phyloP scores from a whole-genome alignment of 2,797 vertebrate genomes.

The Hydrophis major region DNA sequence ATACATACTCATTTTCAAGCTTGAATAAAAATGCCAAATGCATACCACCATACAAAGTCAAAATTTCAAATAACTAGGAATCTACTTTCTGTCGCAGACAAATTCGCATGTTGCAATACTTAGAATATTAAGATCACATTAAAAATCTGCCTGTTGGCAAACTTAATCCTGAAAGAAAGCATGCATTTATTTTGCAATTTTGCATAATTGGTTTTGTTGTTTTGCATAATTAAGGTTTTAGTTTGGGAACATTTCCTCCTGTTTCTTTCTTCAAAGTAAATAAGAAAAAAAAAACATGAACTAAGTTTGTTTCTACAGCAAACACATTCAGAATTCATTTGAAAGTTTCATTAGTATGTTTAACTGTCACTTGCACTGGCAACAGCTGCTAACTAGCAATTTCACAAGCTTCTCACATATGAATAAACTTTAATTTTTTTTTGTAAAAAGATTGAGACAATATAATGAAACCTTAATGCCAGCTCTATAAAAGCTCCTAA shows the following conservation, averaged over 20 bases:
- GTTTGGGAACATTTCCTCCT: background rate
- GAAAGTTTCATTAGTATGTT: conserved; percentile 1
- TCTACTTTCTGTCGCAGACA: background rate
- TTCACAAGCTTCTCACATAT: conserved; percentile 50
- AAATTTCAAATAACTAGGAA: background rate
- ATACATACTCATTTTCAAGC: background rate
- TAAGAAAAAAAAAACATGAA: background rate
- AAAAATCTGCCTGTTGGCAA: background rate
- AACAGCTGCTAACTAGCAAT: conserved; percentile 40
- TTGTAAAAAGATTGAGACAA: conserved; percentile 49
- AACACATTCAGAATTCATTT: conserved; percentile 46
- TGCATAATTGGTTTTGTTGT: background rate
- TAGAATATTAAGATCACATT: conserved; percentile 8
- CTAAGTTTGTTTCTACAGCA: conserved; percentile 15
- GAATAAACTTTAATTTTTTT: conserved; percentile 26
- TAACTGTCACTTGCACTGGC: conserved; percentile 36
- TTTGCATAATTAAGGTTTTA: conserved; percentile 1
- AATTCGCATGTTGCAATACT: background rate
- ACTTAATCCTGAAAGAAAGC: conserved; percentile 2
- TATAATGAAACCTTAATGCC: conserved; percentile 53
- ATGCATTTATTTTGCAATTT: background rate
- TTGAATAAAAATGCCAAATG: background rate
- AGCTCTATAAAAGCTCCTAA: conserved; percentile 55
- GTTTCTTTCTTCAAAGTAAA: background rate
- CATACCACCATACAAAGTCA: background rate